phyloP scores from a whole-genome alignment of 2,888 invertebrate genomes.

The Drosophila anomalipes region DNA sequence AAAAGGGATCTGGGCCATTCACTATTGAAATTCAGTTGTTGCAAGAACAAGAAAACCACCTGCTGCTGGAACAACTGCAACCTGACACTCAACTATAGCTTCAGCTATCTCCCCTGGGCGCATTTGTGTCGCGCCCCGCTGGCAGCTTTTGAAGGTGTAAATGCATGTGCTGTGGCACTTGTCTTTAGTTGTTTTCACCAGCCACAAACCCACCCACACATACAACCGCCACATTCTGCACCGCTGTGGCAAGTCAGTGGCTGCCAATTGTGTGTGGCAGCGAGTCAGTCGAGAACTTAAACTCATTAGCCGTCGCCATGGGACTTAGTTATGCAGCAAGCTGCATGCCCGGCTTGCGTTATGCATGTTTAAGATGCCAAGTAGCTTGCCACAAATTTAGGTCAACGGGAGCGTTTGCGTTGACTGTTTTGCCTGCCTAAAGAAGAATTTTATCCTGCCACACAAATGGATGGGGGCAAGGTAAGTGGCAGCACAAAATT shows the following conservation, averaged over 20 bases:
- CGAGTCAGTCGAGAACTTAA: conserved; percentile 73
- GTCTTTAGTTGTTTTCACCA: conserved; percentile 17
- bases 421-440: conserved; percentile 30
- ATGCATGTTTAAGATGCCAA: conserved; percentile 73
- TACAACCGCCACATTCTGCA: neutral
- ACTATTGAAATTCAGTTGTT: conserved; percentile 27
- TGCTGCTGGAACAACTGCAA: conserved; percentile 13
- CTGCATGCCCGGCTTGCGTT: conserved; percentile 26
- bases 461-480: neutral
- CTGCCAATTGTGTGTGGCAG: conserved; percentile 70
- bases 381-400: conserved; percentile 72
- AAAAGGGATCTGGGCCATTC: neutral
- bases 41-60: conserved; percentile 44
- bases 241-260: conserved; percentile 18
- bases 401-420: conserved; percentile 54
- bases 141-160: conserved; percentile 45
- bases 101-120: conserved; percentile 36
- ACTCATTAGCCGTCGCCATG: conserved; percentile 74
- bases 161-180: conserved; percentile 43
- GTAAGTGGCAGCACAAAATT: conserved; percentile 61
- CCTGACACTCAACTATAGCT: conserved; percentile 7
- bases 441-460: conserved; percentile 33
- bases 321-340: conserved; percentile 65
- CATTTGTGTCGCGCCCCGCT: conserved; percentile 37
- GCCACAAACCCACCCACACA: neutral